These are phyloP conservation scores for Sceliomorpha sp. DNA, from an alignment of 2,888 invertebrate genomes.

Conservation along the genomic window DNA sequence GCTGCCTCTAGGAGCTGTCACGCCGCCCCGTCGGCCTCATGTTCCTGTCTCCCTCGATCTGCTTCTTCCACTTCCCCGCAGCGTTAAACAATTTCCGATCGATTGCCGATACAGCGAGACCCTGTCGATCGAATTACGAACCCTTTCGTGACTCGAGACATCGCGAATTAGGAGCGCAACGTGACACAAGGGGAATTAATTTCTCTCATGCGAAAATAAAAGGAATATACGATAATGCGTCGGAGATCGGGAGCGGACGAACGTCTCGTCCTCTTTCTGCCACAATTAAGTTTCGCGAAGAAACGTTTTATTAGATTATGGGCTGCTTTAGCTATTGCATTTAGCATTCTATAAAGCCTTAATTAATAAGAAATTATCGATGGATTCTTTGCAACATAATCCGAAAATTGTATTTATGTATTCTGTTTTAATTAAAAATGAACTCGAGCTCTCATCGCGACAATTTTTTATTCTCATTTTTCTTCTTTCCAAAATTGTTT, in stretches of 20 bases:
- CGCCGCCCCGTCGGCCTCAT: slow-evolving; percentile 11
- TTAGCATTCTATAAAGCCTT: no score
- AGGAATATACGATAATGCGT: slow-evolving; percentile 24
- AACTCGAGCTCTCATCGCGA: no score
- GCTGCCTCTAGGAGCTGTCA: slow-evolving; percentile 37
- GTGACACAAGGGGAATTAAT: slow-evolving; percentile 13
- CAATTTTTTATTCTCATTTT: no score
- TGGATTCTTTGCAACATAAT: no score
- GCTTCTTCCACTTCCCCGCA: slow-evolving; percentile 6
- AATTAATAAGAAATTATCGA: no score
- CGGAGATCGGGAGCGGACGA: not conserved
- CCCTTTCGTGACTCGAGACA: slow-evolving; percentile 8
- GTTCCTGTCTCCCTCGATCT: slow-evolving; percentile 5
- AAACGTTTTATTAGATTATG: slow-evolving; percentile 4
- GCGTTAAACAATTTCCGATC: slow-evolving; percentile 3
- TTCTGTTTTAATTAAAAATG: no score
- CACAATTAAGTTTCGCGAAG: slow-evolving; percentile 1
- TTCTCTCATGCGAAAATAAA: slow-evolving; percentile 17
- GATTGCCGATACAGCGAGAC: slow-evolving; percentile 13
- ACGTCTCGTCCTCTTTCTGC: not conserved
- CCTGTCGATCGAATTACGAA: slow-evolving; percentile 15
- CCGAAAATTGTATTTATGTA: no score
- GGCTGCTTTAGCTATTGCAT: no score
- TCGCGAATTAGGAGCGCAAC: slow-evolving; percentile 7
- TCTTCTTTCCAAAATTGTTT: no score